Conservation (phyloP, 2,113 vertebrate genomes). For the Oreocharis arfaki region DNA sequence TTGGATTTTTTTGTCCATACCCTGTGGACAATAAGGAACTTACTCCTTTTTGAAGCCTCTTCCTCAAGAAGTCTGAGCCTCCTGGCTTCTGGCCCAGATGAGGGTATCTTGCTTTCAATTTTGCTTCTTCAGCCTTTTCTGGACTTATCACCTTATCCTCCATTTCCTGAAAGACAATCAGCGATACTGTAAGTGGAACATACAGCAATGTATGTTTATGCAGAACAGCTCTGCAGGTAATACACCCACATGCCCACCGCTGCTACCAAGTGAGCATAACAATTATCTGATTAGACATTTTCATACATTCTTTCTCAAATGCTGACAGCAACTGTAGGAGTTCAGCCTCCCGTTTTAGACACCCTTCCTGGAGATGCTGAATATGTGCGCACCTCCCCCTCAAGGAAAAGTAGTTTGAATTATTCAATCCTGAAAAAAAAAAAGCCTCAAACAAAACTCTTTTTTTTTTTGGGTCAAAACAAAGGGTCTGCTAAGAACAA, state of each 20-base stretch:
- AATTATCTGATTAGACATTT: background rate
- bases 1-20: background rate
- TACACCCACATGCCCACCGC: background rate
- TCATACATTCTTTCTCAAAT: background rate
- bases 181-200: background rate
- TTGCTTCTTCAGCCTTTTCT: slow-evolving; percentile 95
- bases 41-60: slow-evolving; percentile 96
- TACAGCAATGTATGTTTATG: background rate
- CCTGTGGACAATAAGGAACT: slow-evolving; percentile 58
- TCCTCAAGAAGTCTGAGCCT: slow-evolving; percentile 94
- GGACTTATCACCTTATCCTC: slow-evolving; percentile 90
- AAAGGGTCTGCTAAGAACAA: background rate
- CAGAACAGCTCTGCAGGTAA: background rate
- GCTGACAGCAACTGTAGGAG: background rate
- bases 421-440: background rate
- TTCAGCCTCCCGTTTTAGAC: background rate
- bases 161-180: slow-evolving; percentile 79
- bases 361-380: background rate
- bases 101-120: slow-evolving; percentile 94
- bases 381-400: background rate
- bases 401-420: background rate
- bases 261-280: background rate
- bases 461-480: background rate
- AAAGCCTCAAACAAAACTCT: background rate
- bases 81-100: slow-evolving; percentile 93